Conservation (phyloP, 1,140 invertebrate species). For the Brevipalpus yothersi region DNA sequence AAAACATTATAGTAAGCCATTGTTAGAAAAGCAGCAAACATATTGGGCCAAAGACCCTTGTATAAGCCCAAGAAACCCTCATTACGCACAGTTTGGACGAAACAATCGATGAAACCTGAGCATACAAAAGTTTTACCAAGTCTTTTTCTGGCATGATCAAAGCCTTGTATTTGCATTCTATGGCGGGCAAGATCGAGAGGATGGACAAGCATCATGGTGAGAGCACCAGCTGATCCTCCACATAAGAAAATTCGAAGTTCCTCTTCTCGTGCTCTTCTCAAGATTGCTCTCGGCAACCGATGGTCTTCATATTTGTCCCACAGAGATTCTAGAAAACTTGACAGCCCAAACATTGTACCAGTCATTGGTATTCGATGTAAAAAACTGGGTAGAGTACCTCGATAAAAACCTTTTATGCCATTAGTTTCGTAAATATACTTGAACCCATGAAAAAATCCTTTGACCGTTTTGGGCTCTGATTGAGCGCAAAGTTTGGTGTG, state of each 20-base stretch:
- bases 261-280: too few species aligned
- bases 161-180: conserved; percentile 52
- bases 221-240: conserved; percentile 44
- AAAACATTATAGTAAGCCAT: conserved; percentile 31
- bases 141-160: neutral
- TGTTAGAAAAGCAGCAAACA: conserved; percentile 59
- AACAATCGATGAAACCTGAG: conserved; percentile 32
- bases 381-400: conserved; percentile 53
- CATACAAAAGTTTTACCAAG: conserved; percentile 9
- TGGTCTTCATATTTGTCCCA: conserved; percentile 5
- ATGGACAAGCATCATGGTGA: conserved; percentile 48
- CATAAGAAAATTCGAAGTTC: conserved; percentile 25
- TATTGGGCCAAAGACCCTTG: conserved; percentile 43
- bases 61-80: conserved; percentile 42
- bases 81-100: conserved; percentile 41
- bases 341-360: conserved; percentile 66
- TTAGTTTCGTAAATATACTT: conserved; percentile 37
- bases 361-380: conserved; percentile 64
- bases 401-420: conserved; percentile 43
- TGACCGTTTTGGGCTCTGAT: conserved; percentile 47
- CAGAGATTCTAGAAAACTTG: conserved; percentile 21
- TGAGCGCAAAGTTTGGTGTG: conserved; percentile 77
- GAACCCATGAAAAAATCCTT: conserved; percentile 32
- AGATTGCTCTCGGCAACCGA: neutral
- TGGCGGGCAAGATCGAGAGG: conserved; percentile 75